Evolutionary conservation across 2,113 vertebrate species (phyloP).

Genomic region (Tupaia tana): DNA sequence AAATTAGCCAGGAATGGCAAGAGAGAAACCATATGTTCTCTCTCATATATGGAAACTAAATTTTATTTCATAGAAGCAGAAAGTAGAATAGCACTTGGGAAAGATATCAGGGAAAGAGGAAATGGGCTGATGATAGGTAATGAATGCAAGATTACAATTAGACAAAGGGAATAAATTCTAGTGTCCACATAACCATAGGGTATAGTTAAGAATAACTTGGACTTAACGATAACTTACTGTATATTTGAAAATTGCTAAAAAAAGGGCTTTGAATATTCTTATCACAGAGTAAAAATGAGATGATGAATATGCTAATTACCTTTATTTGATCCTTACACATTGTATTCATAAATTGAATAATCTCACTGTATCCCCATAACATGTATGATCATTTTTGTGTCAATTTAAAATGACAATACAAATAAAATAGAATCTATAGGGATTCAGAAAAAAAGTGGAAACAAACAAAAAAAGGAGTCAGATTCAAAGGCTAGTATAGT

Average conservation of each 20-base stretch:
- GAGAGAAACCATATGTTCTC: background rate
- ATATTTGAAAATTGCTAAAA: background rate
- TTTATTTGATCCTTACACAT: background rate
- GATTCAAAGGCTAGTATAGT: too few relatives aligned
- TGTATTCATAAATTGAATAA: background rate
- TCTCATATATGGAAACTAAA: background rate
- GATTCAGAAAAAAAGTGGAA: too few relatives aligned
- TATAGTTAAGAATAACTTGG: too few relatives aligned
- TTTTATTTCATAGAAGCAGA: background rate
- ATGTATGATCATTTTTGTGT: too few relatives aligned
- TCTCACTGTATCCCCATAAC: background rate
- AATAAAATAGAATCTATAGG: too few relatives aligned
- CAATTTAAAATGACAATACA: too few relatives aligned
- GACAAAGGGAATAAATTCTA: background rate
- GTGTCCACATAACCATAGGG: background rate
- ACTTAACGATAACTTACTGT: too few relatives aligned
- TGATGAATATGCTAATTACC: background rate
- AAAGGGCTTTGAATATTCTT: background rate
- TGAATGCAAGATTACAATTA: background rate
- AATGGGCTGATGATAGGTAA: too few relatives aligned
- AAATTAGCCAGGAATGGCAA: background rate
- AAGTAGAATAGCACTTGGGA: background rate
- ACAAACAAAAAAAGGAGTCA: too few relatives aligned
- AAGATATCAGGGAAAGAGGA: too few relatives aligned
- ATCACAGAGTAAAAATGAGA: background rate